Conservation (phyloP, 2,113 vertebrate genomes). For the Meriones unguiculatus region DNA sequence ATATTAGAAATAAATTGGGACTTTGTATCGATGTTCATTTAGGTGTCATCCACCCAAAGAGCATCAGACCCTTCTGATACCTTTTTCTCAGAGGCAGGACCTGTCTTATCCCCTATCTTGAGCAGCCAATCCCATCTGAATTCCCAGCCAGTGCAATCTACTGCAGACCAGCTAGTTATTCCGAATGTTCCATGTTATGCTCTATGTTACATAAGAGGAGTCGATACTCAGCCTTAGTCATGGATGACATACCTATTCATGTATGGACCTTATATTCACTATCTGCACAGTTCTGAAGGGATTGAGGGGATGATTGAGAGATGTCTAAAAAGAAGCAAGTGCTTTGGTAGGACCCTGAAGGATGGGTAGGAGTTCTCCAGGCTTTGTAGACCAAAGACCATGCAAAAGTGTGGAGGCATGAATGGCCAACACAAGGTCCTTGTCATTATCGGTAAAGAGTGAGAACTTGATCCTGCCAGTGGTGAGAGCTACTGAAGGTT, state of each 20-base stretch:
- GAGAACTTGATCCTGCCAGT: background rate
- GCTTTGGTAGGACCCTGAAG: background rate
- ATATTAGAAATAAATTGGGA: too few relatives aligned
- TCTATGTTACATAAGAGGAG: constrained; percentile 15
- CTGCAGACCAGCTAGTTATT: background rate
- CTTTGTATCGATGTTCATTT: too few relatives aligned
- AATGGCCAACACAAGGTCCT: background rate
- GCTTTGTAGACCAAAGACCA: background rate
- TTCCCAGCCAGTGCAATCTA: background rate
- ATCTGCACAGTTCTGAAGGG: background rate
- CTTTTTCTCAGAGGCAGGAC: too few relatives aligned
- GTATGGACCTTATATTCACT: background rate
- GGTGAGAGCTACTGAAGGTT: background rate
- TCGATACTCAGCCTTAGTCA: background rate
- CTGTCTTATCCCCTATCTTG: background rate
- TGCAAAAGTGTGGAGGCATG: background rate
- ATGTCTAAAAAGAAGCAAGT: background rate
- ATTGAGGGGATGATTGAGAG: background rate
- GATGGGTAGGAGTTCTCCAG: constrained; percentile 14
- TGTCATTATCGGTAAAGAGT: background rate
- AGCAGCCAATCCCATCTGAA: constrained; percentile 6
- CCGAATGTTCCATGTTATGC: background rate
- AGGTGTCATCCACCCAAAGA: too few relatives aligned
- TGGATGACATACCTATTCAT: background rate
- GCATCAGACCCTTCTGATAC: too few relatives aligned